Conservation (phyloP, 2,888 invertebrate genomes). For the Nezara viridula region DNA sequence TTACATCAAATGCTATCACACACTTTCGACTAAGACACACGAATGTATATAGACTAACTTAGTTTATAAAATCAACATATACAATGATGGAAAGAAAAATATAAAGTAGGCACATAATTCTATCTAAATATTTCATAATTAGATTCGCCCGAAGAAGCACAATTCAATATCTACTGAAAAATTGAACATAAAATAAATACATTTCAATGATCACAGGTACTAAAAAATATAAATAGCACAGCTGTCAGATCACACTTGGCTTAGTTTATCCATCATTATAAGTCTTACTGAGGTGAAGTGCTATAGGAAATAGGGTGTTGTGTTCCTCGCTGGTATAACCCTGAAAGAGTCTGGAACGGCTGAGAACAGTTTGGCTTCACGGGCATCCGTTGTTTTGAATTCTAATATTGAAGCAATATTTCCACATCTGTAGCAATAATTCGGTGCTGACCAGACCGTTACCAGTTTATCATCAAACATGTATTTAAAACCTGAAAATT, state of each 20-base stretch:
- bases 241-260: constrained; percentile 60
- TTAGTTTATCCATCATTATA: constrained; percentile 19
- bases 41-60: not conserved
- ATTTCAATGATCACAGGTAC: constrained; percentile 60
- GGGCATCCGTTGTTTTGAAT: constrained; percentile 84
- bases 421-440: constrained; percentile 99
- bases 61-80: constrained; percentile 22
- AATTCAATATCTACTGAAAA: constrained; percentile 26
- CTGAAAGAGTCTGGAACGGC: constrained; percentile 96
- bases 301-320: constrained; percentile 97
- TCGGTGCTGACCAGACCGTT: constrained; percentile 99
- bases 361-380: constrained; percentile 88
- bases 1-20: constrained; percentile 25
- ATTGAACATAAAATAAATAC: constrained; percentile 56
- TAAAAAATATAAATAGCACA: constrained; percentile 60
- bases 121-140: not conserved
- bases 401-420: constrained; percentile 97
- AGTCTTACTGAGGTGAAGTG: constrained; percentile 55
- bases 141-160: constrained; percentile 48
- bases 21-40: not conserved
- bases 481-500: constrained; percentile 88
- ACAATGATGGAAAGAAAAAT: not conserved
- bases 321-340: constrained; percentile 91
- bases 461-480: constrained; percentile 98
- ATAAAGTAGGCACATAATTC: not conserved